Evolutionary conservation across 2,888 invertebrate species (phyloP).

Genomic region (Gonocerus acuteangulatus): DNA sequence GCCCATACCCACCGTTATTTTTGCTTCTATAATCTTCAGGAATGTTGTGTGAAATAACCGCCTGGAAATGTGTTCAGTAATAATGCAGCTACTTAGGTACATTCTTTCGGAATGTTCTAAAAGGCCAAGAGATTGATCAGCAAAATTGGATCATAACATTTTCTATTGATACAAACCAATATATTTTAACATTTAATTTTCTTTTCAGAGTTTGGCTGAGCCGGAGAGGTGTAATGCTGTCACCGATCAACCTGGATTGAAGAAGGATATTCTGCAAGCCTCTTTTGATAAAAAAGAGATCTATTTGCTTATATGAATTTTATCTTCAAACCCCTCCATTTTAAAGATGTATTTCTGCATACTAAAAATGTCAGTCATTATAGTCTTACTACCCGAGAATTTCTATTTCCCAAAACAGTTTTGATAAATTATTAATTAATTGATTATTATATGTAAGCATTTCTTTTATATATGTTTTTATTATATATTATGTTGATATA

Average conservation of each 20-base stretch:
- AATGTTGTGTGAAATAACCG: too few relatives aligned
- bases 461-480: conserved; percentile 19
- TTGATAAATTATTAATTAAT: not conserved
- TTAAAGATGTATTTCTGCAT: not conserved
- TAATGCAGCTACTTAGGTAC: too few relatives aligned
- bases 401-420: not conserved
- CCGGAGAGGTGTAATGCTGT: conserved; percentile 37
- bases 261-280: not conserved
- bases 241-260: conserved; percentile 31
- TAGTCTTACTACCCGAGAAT: not conserved
- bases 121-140: too few relatives aligned
- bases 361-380: not conserved
- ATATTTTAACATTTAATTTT: too few relatives aligned
- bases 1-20: too few relatives aligned
- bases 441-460: conserved; percentile 12
- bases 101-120: too few relatives aligned
- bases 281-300: not conserved
- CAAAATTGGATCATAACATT: too few relatives aligned
- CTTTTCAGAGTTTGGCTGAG: conserved; percentile 64
- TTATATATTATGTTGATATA: conserved; percentile 14
- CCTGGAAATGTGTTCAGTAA: too few relatives aligned
- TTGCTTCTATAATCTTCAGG: too few relatives aligned
- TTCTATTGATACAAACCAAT: too few relatives aligned
- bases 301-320: conserved; percentile 3
- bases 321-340: conserved; percentile 17